Evolutionary conservation across 2,113 vertebrate species (phyloP), one percentile per base, ranked within the genome.

Genomic region (Geococcyx californianus): DNA sequence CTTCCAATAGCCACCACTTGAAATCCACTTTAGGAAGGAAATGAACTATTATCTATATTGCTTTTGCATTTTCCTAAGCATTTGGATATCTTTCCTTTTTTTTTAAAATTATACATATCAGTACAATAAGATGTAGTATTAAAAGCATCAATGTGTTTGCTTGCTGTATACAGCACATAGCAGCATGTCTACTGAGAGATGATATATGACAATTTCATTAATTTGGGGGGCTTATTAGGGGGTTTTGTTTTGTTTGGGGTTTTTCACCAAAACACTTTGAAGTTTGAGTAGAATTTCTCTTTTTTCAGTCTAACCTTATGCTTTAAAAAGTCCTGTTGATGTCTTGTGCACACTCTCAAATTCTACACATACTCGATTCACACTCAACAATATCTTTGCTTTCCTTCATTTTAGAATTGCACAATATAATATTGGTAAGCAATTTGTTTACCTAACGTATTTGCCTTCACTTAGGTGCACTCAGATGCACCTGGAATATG

Each of bases 1-100:
- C 38, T 94, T 97, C 73, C 63, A 63, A 75, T 95, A 94, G 86
- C 69, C 9, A 89, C 58, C 75, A 87, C 58, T 94, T 94, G 93
- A 95, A 87, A 85, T 49, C 56, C 19, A n/a, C 25, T 51, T 84
- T 28, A 72, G 0, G 74, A 92, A 89, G 73, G 89, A 95, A 93
- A 94, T 84, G 70, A 70, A 49, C 40, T 90, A 72, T 81, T 92
- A 84, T 44, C 38, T 89, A 17, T 33, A 29, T 72, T 84, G 51
- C 54, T 74, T 89, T 94, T 82, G 70, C 34, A 16, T 73, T 95
- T 95, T 94, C 47, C 76, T 56, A 56, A 73, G 55, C 47, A 75
- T 19, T 44, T 82, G 23, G 16, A 19, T 93, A 17, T 84, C 34
- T 94, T 96, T 47, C 4, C 7, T 40, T 93, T 84, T 40, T 93